These are phyloP conservation scores for Halcyon leucocephala DNA, from an alignment of 2,797 vertebrate genomes.

Conservation along the genomic window DNA sequence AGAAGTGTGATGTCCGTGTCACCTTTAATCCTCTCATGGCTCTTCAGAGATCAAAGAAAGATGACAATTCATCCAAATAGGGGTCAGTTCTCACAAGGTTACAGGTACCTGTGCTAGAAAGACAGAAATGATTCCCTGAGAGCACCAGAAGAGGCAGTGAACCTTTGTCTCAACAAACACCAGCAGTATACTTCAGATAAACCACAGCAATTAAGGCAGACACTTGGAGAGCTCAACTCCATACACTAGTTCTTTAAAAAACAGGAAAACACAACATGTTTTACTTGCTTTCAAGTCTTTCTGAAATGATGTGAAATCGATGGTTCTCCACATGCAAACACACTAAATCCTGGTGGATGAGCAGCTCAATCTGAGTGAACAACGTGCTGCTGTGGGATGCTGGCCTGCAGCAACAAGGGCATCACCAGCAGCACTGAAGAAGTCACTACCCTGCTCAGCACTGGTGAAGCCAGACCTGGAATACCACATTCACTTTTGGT, in stretches of 20 bases:
- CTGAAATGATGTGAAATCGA: background rate
- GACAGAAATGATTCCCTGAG: slow-evolving; percentile 3
- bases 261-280: background rate
- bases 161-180: background rate
- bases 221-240: background rate
- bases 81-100: background rate
- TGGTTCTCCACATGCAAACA: background rate
- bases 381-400: too few relatives aligned
- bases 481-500: too few relatives aligned
- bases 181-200: background rate
- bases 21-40: background rate
- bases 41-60: slow-evolving; percentile 11
- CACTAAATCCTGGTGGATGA: background rate
- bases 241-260: background rate
- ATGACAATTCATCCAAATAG: background rate
- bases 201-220: background rate
- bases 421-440: too few relatives aligned
- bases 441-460: too few relatives aligned
- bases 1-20: background rate
- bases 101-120: background rate
- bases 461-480: too few relatives aligned
- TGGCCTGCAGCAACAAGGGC: too few relatives aligned
- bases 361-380: too few relatives aligned
- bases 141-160: slow-evolving; percentile 11
- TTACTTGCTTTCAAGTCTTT: background rate